Base-by-base conservation (phyloP, 2,888 invertebrate species). In the Ennomos erosarius region DNA sequence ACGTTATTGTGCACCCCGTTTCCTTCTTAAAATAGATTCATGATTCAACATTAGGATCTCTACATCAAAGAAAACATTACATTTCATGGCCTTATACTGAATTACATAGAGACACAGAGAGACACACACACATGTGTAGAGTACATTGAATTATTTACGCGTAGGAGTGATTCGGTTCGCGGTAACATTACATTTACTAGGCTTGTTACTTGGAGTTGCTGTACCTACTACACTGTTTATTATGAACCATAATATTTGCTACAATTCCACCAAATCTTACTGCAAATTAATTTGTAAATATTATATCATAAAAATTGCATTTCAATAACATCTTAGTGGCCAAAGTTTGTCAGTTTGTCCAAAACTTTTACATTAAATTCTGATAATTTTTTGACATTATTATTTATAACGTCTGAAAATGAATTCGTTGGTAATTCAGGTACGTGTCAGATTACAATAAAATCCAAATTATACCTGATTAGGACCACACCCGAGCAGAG, bases 391-490 rank as follows among this genome's bases (percentile, higher is more conserved):
- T 26, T 26, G 5, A 26, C 26, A 26, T 6, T 26, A 26, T 6
- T 26, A 16, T 16, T 16, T 16, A 16, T 16, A 3, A 1, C 16
- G 1, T 2, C 16, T 1, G 5, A 26, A 26, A 26, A 5, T 26
- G 0, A 3, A 26, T 26, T 6, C 26, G 3, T 26, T 26, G 26
- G 26, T 0, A 26, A 26, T 26, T 26, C 26, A 26, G 26, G 26
- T 26, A 12, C 26, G 33, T 12, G 11, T 34, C n/a, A 45, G 37
- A 43, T 35, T n/a, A 11, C 43, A 43, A 44, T 26, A 12, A 44
- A 52, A 44, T 37, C 37, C 13, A 33, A 44, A 44, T 44, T 55
- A 51, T 47, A 51, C 59, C 59, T 60, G 59, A 55, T 59, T 51
- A 59, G 55, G 5, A 54, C 26, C 51, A 42, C 54, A 42, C 47